These are phyloP conservation scores for Lottia gigantea DNA, from an alignment of 2,888 invertebrate genomes.

Conservation along the genomic window DNA sequence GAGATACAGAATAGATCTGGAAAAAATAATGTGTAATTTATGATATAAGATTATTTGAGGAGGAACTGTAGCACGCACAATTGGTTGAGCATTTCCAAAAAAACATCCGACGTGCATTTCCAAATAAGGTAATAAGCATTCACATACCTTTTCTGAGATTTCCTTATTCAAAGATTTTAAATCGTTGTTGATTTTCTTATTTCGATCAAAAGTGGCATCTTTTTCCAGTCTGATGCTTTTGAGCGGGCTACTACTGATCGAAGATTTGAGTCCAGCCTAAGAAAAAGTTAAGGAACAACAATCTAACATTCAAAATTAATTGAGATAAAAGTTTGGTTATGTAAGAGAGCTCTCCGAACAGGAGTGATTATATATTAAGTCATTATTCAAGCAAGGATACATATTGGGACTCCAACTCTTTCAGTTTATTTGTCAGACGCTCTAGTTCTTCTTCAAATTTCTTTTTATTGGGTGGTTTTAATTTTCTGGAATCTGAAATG, in stretches of 20 bases:
- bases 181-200: slow-evolving; percentile 56
- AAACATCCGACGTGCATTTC: background rate
- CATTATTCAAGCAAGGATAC: slow-evolving; percentile 28
- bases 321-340: no score
- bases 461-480: slow-evolving; percentile 57
- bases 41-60: no score
- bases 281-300: background rate
- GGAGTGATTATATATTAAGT: background rate
- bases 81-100: no score
- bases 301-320: no score
- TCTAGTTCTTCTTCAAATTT: slow-evolving; percentile 60
- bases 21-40: no score
- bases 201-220: slow-evolving; percentile 45
- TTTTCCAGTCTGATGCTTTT: slow-evolving; percentile 48
- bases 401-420: slow-evolving; percentile 49
- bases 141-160: slow-evolving; percentile 54
- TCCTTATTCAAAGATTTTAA: slow-evolving; percentile 52
- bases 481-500: slow-evolving; percentile 25
- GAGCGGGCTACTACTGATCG: slow-evolving; percentile 22
- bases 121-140: background rate
- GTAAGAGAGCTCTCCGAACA: no score
- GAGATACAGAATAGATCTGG: slow-evolving; percentile 54
- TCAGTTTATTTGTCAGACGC: slow-evolving; percentile 39
- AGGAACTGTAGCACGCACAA: no score
- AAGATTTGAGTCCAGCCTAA: background rate